phyloP scores from a whole-genome alignment of 2,797 vertebrate genomes.

The Amniataba percoides region DNA sequence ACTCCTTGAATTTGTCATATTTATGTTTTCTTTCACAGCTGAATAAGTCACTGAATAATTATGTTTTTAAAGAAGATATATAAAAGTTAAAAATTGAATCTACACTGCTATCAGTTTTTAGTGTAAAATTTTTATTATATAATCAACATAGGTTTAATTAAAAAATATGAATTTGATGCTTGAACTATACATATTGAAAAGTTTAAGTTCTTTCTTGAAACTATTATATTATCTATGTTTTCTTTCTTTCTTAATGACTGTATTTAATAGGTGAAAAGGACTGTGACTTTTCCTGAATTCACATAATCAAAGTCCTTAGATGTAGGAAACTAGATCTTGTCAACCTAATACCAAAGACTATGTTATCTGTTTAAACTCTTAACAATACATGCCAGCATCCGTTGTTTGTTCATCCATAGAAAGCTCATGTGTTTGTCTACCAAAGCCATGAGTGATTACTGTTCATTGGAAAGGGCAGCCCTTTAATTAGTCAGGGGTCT shows the following conservation, averaged over 20 bases:
- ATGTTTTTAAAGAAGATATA: background rate
- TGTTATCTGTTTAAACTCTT: slow-evolving; percentile 34
- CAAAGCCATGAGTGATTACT: slow-evolving; percentile 80
- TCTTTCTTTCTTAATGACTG: background rate
- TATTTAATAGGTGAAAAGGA: background rate
- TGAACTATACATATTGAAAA: background rate
- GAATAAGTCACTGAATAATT: background rate
- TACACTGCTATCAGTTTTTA: background rate
- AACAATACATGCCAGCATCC: slow-evolving; percentile 12
- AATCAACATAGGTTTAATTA: background rate
- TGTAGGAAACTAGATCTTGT: background rate
- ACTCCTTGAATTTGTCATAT: background rate
- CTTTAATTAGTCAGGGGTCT: slow-evolving; percentile 85
- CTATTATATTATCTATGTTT: background rate
- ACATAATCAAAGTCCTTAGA: background rate
- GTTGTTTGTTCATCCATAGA: slow-evolving; percentile 43
- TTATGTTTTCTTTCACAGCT: background rate
- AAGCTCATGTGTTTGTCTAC: slow-evolving; percentile 67
- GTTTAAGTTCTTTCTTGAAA: background rate
- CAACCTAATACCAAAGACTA: background rate
- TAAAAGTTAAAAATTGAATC: slow-evolving; percentile 8
- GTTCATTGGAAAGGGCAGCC: slow-evolving; percentile 83
- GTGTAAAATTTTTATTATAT: background rate
- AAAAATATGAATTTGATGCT: background rate
- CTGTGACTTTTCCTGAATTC: background rate